Conservation (phyloP, 2,797 vertebrate genomes). For the Poecilia gillii region DNA sequence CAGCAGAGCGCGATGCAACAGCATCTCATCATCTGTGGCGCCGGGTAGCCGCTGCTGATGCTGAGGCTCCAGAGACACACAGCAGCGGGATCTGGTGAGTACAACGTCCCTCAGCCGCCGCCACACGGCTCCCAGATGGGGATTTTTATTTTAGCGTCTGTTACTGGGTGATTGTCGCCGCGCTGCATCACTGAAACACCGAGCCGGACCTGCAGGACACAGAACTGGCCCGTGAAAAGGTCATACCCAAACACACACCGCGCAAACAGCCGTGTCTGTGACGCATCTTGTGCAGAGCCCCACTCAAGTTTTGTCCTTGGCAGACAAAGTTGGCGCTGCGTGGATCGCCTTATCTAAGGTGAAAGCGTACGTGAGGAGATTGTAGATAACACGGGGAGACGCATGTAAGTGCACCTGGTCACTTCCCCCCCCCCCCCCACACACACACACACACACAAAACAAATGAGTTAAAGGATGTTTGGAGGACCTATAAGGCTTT, state of each 20-base stretch:
- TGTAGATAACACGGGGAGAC: slow-evolving; percentile 49
- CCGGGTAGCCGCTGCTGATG: slow-evolving; percentile 29
- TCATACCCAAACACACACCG: slow-evolving; percentile 39
- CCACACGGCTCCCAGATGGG: slow-evolving; percentile 3
- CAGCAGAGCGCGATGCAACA: slow-evolving; percentile 59
- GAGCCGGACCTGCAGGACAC: slow-evolving; percentile 55
- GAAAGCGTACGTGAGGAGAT: slow-evolving; percentile 54
- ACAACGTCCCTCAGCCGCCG: not conserved
- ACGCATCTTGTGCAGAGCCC: slow-evolving; percentile 17
- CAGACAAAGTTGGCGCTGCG: slow-evolving; percentile 61
- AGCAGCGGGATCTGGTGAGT: slow-evolving; percentile 56
- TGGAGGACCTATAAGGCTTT: not conserved
- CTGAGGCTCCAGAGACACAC: slow-evolving; percentile 5
- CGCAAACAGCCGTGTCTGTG: slow-evolving; percentile 32
- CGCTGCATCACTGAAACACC: slow-evolving; percentile 43
- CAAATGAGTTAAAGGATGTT: not conserved
- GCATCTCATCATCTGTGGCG: slow-evolving; percentile 44
- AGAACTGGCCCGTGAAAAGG: slow-evolving; percentile 46
- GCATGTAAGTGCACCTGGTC: slow-evolving; percentile 19
- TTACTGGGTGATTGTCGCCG: not conserved
- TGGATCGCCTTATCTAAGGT: slow-evolving; percentile 30
- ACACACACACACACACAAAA: no score
- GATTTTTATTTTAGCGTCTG: slow-evolving; percentile 34
- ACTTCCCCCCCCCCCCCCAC: no score
- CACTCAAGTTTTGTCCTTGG: slow-evolving; percentile 63